Evolutionary conservation across 1,140 invertebrate species (phyloP).

Genomic region (Harpegnathos saltator): DNA sequence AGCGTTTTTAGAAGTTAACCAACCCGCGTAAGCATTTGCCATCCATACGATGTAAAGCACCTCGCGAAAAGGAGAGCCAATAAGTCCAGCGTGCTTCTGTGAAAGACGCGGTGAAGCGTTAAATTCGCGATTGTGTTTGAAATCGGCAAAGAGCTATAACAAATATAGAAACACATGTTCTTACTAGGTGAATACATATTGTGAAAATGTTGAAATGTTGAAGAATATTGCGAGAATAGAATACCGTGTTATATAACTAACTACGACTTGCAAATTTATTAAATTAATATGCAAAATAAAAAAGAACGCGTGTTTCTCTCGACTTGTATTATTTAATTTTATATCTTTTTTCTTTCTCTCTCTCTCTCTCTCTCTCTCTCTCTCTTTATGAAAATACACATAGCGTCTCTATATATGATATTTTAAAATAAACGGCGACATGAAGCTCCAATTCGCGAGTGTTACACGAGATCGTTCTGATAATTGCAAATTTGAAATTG

Average conservation of each 20-base stretch:
- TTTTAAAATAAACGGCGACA: not conserved
- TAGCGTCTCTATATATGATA: not conserved
- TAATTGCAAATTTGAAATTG: conserved; percentile 25
- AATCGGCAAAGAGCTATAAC: conserved; percentile 13
- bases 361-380: too few relatives aligned
- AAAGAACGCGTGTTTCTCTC: not conserved
- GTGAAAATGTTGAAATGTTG: conserved; percentile 7
- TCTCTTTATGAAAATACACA: not conserved
- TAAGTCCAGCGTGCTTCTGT: not conserved
- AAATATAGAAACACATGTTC: conserved; percentile 3
- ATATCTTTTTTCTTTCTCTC: too few relatives aligned
- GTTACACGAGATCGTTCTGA: not conserved
- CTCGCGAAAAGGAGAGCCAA: conserved; percentile 29
- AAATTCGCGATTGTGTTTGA: not conserved
- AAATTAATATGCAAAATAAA: not conserved
- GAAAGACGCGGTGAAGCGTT: conserved; percentile 19
- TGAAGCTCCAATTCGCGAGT: not conserved
- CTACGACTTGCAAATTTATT: conserved; percentile 8
- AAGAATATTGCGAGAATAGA: not conserved
- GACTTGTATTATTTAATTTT: conserved; percentile 26
- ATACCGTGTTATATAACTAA: not conserved
- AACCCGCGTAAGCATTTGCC: conserved; percentile 8
- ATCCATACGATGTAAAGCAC: not conserved
- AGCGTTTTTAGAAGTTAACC: conserved; percentile 12
- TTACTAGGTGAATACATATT: conserved; percentile 8